Percentiles rank a stretch among this genome's conserved stretches.
Evolutionary conservation across 2,797 vertebrate species (phyloP).

Genomic region (Chelonia mydas): DNA sequence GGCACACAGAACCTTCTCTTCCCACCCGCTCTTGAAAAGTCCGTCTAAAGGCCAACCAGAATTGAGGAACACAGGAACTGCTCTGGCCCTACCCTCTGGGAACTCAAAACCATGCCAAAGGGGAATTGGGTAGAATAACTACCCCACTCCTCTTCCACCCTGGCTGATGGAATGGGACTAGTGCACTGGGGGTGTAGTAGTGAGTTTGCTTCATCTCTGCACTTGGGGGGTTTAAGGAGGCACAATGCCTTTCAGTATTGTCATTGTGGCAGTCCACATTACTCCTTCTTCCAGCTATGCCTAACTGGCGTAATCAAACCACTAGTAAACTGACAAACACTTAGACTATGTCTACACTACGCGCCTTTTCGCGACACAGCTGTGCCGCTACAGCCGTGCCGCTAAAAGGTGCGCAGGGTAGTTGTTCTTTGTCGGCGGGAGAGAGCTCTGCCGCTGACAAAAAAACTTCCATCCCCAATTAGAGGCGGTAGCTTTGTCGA

Average conservation of each 20-base stretch:
- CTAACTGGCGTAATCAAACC: not conserved
- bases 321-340: not conserved
- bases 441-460: too few species aligned
- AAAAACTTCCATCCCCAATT: too few species aligned
- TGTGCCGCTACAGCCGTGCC: too few species aligned
- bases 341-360: not conserved
- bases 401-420: too few species aligned
- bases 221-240: not conserved
- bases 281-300: not conserved
- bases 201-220: not conserved
- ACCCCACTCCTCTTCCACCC: accelerated
- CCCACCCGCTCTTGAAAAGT: not conserved
- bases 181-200: not conserved
- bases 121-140: not conserved
- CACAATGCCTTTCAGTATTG: not conserved
- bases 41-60: not conserved
- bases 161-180: not conserved
- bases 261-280: not conserved
- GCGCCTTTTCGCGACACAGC: too few species aligned
- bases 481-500: too few species aligned
- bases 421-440: too few species aligned
- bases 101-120: not conserved
- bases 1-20: not conserved
- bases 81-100: not conserved
- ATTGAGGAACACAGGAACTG: not conserved